phyloP scores from a whole-genome alignment of 2,888 invertebrate genomes.

The Malachius bipustulatus region DNA sequence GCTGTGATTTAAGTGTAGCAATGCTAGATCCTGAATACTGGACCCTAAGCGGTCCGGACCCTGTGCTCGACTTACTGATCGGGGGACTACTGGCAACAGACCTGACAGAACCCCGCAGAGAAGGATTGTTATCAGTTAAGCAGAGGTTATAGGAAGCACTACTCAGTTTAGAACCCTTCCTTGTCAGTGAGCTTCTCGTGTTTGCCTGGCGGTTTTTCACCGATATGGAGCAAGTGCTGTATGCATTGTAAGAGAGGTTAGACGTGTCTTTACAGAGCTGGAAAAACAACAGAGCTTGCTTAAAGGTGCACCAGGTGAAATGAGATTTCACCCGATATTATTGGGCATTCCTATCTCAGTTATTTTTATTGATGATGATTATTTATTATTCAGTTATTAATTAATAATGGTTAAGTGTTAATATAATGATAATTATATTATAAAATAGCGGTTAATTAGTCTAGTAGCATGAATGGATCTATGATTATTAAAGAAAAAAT shows the following conservation, averaged over 20 bases:
- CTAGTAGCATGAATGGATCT: too few relatives aligned
- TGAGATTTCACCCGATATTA: too few relatives aligned
- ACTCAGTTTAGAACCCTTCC: constrained; percentile 24
- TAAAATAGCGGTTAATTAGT: too few relatives aligned
- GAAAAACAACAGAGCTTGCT: constrained; percentile 19
- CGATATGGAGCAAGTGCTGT: constrained; percentile 19
- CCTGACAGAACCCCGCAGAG: constrained; percentile 22
- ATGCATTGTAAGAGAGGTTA: constrained; percentile 22
- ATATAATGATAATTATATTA: too few relatives aligned
- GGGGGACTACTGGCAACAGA: constrained; percentile 24
- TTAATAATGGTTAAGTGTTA: too few relatives aligned
- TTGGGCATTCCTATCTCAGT: too few relatives aligned
- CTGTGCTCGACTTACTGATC: constrained; percentile 17
- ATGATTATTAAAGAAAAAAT: too few relatives aligned
- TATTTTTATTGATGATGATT: too few relatives aligned
- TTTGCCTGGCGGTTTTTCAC: constrained; percentile 16
- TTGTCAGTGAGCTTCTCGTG: constrained; percentile 18
- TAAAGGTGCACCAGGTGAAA: too few relatives aligned
- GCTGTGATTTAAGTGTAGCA: constrained; percentile 36
- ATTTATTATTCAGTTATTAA: too few relatives aligned
- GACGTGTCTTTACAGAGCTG: constrained; percentile 22
- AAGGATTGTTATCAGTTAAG: constrained; percentile 25
- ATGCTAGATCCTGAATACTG: constrained; percentile 27
- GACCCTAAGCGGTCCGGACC: constrained; percentile 24
- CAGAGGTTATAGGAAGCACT: constrained; percentile 25